A percentile compares a stretch with the other conserved stretches of the same genome.
Conservation (phyloP, 2,113 vertebrate species). For the Gambusia affinis region DNA sequence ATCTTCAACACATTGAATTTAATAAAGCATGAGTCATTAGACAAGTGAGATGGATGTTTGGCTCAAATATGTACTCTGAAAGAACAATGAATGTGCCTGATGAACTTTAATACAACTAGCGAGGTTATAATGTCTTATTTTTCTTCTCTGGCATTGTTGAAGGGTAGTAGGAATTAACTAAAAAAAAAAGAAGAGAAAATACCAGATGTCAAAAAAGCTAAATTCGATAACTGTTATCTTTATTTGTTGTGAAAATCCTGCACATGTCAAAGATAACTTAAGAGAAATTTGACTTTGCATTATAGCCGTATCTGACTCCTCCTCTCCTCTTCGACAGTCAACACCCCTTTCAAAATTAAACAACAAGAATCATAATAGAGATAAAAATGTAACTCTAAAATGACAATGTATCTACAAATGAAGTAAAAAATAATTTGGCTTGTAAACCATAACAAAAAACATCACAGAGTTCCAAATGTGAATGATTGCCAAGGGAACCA, state of each 20-base stretch:
- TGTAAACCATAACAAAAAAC: background rate
- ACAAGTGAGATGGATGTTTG: slow-evolving; percentile 68
- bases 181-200: background rate
- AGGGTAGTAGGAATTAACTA: slow-evolving; percentile 3
- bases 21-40: slow-evolving; percentile 66
- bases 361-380: too few relatives aligned
- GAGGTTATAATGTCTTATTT: slow-evolving; percentile 54
- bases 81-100: slow-evolving; percentile 62
- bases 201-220: background rate
- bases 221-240: too few relatives aligned
- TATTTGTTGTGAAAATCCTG: too few relatives aligned
- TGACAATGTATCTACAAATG: too few relatives aligned
- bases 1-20: slow-evolving; percentile 64
- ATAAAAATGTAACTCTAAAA: too few relatives aligned
- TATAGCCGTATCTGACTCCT: too few relatives aligned
- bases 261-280: too few relatives aligned
- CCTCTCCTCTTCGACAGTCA: too few relatives aligned
- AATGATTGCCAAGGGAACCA: background rate
- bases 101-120: slow-evolving; percentile 53
- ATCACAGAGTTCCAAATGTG: background rate
- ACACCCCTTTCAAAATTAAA: too few relatives aligned
- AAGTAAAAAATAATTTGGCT: background rate
- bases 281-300: too few relatives aligned
- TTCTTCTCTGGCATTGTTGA: slow-evolving; percentile 5
- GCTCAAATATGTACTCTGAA: slow-evolving; percentile 59